Conservation (phyloP, 2,888 invertebrate genomes). For the Phalera bucephala region DNA sequence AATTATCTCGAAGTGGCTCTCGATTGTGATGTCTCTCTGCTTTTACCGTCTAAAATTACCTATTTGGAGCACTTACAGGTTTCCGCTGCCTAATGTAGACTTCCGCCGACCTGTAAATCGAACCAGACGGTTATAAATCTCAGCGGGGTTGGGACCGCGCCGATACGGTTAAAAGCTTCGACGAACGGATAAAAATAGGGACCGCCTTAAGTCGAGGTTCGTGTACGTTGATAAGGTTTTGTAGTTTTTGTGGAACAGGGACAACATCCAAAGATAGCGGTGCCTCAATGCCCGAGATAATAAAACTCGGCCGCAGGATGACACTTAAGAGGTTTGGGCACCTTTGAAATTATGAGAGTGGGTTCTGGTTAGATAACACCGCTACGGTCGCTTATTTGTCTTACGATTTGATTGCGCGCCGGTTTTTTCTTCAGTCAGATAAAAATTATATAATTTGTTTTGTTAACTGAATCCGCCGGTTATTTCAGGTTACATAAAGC, state of each 20-base stretch:
- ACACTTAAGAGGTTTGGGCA: slow-evolving; percentile 62
- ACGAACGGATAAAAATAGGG: slow-evolving; percentile 69
- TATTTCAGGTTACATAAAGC: slow-evolving; percentile 63
- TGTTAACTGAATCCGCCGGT: slow-evolving; percentile 36
- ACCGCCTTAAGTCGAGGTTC: slow-evolving; percentile 74
- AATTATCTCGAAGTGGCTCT: slow-evolving; percentile 50
- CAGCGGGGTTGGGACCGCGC: slow-evolving; percentile 49
- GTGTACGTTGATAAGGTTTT: slow-evolving; percentile 76
- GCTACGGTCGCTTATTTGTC: slow-evolving; percentile 59
- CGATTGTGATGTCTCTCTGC: slow-evolving; percentile 47
- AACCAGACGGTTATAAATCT: slow-evolving; percentile 74
- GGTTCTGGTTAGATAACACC: slow-evolving; percentile 65
- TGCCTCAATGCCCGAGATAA: slow-evolving; percentile 61
- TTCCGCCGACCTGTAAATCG: slow-evolving; percentile 73
- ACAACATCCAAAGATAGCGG: slow-evolving; percentile 69
- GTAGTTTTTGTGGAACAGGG: slow-evolving; percentile 73
- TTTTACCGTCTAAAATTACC: slow-evolving; percentile 63
- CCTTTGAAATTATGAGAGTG: slow-evolving; percentile 54
- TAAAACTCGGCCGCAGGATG: slow-evolving; percentile 59
- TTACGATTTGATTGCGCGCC: slow-evolving; percentile 49
- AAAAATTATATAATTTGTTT: slow-evolving; percentile 35
- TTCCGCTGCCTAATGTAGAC: slow-evolving; percentile 70
- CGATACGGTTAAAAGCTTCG: slow-evolving; percentile 78
- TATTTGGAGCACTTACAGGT: slow-evolving; percentile 56
- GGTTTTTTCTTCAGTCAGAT: slow-evolving; percentile 39